Conservation (phyloP, 2,113 vertebrate species). For the Leucoraja erinaceus region DNA sequence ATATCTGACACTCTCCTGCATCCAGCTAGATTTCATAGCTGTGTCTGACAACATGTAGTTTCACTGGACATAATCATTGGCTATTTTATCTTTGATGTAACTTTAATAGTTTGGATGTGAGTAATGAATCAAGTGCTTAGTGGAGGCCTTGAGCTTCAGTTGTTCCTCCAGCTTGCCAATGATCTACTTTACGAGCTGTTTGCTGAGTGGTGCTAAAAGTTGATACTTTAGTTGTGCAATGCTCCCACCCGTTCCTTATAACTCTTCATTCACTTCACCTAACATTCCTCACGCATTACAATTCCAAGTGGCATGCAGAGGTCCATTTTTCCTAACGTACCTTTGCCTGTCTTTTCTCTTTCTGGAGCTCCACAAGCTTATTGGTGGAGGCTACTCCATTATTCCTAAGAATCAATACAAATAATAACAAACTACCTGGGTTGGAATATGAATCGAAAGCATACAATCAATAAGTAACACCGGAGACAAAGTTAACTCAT, state of each 20-base stretch:
- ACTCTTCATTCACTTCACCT: neutral
- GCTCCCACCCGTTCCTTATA: neutral
- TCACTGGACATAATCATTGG: too few species aligned
- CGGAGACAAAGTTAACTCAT: neutral
- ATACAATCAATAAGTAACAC: neutral
- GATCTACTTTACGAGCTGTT: too few species aligned
- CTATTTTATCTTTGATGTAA: too few species aligned
- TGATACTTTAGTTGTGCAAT: neutral
- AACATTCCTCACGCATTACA: neutral
- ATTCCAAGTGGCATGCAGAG: neutral
- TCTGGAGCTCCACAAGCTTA: neutral
- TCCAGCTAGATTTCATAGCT: too few species aligned
- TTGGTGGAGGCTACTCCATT: neutral
- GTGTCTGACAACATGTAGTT: too few species aligned
- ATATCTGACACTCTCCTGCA: too few species aligned
- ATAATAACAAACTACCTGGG: neutral
- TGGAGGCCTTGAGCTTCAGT: too few species aligned
- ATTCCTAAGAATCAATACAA: neutral
- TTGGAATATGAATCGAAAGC: neutral
- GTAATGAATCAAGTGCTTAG: too few species aligned
- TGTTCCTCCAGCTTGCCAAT: too few species aligned
- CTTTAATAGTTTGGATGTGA: too few species aligned
- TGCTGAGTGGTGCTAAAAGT: neutral
- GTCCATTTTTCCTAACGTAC: neutral
- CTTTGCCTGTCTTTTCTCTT: neutral